phyloP scores from a whole-genome alignment of 2,113 vertebrate species.

The Peromyscus polionotus region DNA sequence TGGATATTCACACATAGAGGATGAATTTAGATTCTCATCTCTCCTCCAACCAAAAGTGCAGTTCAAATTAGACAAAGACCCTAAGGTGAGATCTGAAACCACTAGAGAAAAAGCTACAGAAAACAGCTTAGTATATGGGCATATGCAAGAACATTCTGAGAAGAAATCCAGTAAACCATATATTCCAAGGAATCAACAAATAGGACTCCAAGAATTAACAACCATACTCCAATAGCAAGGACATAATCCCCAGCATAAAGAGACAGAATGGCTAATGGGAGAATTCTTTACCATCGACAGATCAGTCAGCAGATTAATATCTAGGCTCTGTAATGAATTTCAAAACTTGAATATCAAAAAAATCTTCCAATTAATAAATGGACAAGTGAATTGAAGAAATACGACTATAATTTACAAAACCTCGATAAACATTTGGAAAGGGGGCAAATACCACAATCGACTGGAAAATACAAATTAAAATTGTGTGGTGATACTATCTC shows the following conservation, averaged over 20 bases:
- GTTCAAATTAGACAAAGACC: background rate
- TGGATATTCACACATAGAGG: background rate
- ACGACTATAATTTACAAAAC: background rate
- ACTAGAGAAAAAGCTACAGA: background rate
- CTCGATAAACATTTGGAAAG: background rate
- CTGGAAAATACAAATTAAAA: background rate
- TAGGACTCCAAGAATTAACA: background rate
- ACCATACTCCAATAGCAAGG: background rate
- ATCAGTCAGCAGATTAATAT: background rate
- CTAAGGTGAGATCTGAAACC: background rate
- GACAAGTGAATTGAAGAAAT: background rate
- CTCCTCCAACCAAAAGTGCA: background rate
- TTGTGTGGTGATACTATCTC: background rate
- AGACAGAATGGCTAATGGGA: background rate
- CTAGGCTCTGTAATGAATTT: background rate
- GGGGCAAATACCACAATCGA: background rate
- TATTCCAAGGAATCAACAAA: background rate
- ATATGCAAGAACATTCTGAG: background rate
- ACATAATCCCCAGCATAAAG: background rate
- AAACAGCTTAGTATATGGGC: background rate
- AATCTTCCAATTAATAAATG: background rate
- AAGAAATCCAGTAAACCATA: background rate
- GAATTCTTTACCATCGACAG: background rate
- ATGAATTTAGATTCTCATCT: background rate
- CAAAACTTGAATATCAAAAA: background rate